Percentiles rank a stretch among this genome's conserved stretches.
These are phyloP conservation scores for Damaliscus lunatus DNA, from an alignment of 2,113 vertebrate genomes.

Conservation along the genomic window DNA sequence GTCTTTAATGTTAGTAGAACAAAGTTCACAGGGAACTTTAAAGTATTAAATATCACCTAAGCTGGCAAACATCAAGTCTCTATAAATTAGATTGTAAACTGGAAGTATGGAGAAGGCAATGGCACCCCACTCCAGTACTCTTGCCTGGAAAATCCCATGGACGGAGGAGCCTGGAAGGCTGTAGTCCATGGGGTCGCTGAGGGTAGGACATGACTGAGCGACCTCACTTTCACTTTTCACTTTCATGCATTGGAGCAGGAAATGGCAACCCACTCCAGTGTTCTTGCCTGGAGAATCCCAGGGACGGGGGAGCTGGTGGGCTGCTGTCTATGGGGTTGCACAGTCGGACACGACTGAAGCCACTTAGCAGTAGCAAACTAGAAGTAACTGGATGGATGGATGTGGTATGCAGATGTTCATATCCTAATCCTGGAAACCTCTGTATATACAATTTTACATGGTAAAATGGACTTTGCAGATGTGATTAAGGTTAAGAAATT, in stretches of 20 bases:
- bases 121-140: too few relatives aligned
- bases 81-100: background rate
- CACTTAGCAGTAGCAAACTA: background rate
- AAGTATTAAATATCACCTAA: background rate
- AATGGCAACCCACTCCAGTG: too few relatives aligned
- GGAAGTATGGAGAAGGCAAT: background rate
- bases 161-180: too few relatives aligned
- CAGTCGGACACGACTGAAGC: too few relatives aligned
- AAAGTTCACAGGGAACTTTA: background rate
- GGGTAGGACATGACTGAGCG: too few relatives aligned
- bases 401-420: background rate
- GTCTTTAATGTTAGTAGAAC: background rate
- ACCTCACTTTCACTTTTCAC: too few relatives aligned
- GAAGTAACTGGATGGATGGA: background rate
- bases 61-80: background rate
- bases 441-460: background rate
- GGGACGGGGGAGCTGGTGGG: too few relatives aligned
- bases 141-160: too few relatives aligned
- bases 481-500: background rate
- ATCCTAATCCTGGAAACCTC: background rate
- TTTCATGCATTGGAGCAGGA: too few relatives aligned
- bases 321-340: fast-evolving
- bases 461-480: background rate
- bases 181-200: too few relatives aligned
- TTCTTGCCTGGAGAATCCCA: too few relatives aligned